phyloP scores from a whole-genome alignment of 2,888 invertebrate species.

The Rhogogaster chlorosoma region DNA sequence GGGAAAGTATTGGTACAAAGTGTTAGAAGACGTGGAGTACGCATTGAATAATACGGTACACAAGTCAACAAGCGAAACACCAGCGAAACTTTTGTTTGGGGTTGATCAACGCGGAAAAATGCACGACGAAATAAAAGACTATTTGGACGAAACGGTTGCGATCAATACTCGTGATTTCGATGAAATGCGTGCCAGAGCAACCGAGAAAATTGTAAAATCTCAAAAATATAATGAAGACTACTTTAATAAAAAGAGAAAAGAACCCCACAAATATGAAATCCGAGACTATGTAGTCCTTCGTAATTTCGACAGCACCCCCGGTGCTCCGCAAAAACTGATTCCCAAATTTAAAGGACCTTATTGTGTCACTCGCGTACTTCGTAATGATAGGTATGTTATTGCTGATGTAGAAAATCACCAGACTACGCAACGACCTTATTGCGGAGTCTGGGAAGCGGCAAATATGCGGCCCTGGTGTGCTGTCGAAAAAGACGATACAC shows the following conservation, averaged over 20 bases:
- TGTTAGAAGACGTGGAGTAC: slow-evolving; percentile 42
- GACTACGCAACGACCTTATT: slow-evolving; percentile 55
- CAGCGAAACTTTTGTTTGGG: slow-evolving; percentile 42
- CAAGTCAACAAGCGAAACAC: slow-evolving; percentile 45
- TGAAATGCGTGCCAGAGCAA: slow-evolving; percentile 47
- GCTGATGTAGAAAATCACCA: slow-evolving; percentile 57
- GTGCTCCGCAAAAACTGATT: slow-evolving; percentile 58
- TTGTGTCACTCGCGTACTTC: slow-evolving; percentile 52
- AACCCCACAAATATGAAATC: slow-evolving; percentile 53
- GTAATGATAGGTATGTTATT: slow-evolving; percentile 60
- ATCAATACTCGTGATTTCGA: slow-evolving; percentile 56
- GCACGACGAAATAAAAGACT: slow-evolving; percentile 39
- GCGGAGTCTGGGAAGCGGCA: slow-evolving; percentile 57
- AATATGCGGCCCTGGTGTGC: slow-evolving; percentile 57
- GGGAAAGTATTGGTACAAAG: slow-evolving; percentile 51
- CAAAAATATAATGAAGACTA: slow-evolving; percentile 62
- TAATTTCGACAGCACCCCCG: slow-evolving; percentile 57
- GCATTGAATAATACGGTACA: slow-evolving; percentile 48
- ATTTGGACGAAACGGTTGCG: background rate
- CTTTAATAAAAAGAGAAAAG: slow-evolving; percentile 64
- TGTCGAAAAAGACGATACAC: background rate
- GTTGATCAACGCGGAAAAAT: slow-evolving; percentile 41
- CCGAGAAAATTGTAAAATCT: slow-evolving; percentile 55
- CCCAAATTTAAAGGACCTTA: slow-evolving; percentile 60
- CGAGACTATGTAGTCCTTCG: slow-evolving; percentile 59